A percentile compares a stretch with the other conserved stretches of the same genome.
phyloP scores from a whole-genome alignment of 2,113 vertebrate genomes.

The Excalfactoria chinensis region DNA sequence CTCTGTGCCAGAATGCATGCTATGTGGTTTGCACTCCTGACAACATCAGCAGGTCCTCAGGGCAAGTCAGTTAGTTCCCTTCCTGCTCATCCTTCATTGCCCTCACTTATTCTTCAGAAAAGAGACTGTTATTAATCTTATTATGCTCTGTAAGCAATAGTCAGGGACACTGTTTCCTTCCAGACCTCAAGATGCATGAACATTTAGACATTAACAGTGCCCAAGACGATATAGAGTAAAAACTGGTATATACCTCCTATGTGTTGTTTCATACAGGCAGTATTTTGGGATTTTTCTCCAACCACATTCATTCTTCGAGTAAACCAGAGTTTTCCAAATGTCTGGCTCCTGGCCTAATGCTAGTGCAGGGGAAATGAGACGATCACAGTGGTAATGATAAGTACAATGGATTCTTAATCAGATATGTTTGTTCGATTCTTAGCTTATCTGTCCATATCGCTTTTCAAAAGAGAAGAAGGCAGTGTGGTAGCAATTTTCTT shows the following conservation, averaged over 20 bases:
- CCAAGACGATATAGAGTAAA: neutral
- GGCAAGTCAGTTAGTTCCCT: neutral
- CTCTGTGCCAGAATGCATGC: accelerated
- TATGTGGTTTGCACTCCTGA: neutral
- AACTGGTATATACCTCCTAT: neutral
- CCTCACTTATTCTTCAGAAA: neutral
- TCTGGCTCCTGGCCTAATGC: slow-evolving; percentile 18
- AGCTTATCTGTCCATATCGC: slow-evolving; percentile 70
- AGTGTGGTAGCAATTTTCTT: slow-evolving; percentile 72
- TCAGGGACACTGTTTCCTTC: neutral
- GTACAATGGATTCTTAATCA: slow-evolving; percentile 57
- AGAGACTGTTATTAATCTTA: neutral
- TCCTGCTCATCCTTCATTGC: neutral
- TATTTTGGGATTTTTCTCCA: neutral
- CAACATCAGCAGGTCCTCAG: accelerated
- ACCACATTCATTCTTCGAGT: neutral
- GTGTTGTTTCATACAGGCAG: neutral
- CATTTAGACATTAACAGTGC: neutral
- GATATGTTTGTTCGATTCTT: slow-evolving; percentile 73
- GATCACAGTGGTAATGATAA: slow-evolving; percentile 58
- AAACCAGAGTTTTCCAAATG: neutral
- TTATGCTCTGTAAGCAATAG: neutral
- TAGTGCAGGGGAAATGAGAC: slow-evolving; percentile 32
- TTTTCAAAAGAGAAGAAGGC: slow-evolving; percentile 72
- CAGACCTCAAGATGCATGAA: neutral